A percentile compares a stretch with the other conserved stretches of the same genome.
Evolutionary conservation across 2,888 invertebrate species (phyloP).

Genomic region (Aphidius colemani): DNA sequence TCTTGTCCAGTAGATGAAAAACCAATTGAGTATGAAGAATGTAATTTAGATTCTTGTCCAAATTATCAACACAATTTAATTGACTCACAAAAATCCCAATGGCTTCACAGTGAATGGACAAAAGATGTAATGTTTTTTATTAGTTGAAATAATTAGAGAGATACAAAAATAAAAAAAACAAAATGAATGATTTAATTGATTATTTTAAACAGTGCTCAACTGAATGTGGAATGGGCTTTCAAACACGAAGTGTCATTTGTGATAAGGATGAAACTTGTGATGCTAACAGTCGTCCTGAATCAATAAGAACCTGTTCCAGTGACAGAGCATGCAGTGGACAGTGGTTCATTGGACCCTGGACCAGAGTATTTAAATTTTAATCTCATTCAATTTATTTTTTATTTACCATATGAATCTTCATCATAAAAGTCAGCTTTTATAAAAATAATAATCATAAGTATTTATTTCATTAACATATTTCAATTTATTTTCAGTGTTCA

Average conservation of each 20-base stretch:
- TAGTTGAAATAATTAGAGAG: not conserved
- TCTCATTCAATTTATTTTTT: not conserved
- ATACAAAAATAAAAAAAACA: too few species aligned
- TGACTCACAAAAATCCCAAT: conserved; percentile 52
- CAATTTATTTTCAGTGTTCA: conserved; percentile 43
- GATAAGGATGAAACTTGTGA: conserved; percentile 62
- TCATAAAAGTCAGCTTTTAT: too few species aligned
- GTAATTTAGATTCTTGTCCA: conserved; percentile 64
- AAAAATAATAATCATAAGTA: not conserved
- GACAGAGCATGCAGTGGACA: conserved; percentile 74
- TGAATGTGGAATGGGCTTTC: conserved; percentile 78
- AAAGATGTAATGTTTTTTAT: conserved; percentile 43
- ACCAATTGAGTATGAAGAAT: conserved; percentile 64
- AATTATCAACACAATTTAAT: conserved; percentile 26
- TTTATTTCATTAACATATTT: conserved; percentile 6
- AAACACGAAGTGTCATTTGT: conserved; percentile 76
- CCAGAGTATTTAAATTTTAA: conserved; percentile 43
- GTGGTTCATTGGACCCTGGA: conserved; percentile 85
- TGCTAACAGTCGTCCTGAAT: conserved; percentile 66
- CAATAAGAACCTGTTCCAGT: conserved; percentile 71
- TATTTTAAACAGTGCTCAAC: conserved; percentile 69
- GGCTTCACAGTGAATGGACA: conserved; percentile 69
- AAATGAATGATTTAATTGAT: not conserved
- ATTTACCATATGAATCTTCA: not conserved
- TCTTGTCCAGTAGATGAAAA: conserved; percentile 45